A percentile compares a stretch with the other conserved stretches of the same genome.
Evolutionary conservation across 2,888 invertebrate species (phyloP).

Genomic region (Coleophora deauratella): DNA sequence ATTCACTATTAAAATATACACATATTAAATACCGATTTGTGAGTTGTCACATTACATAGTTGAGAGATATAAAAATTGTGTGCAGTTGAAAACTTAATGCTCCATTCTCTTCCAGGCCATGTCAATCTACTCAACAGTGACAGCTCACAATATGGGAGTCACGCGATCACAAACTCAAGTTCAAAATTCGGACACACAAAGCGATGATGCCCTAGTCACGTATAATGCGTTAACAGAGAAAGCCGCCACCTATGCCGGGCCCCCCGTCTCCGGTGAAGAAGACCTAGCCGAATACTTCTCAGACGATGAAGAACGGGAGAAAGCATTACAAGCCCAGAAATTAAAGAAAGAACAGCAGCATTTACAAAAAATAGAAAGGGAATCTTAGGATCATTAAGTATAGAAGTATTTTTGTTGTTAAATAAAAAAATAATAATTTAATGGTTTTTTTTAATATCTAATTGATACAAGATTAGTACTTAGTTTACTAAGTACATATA

Average conservation of each 20-base stretch:
- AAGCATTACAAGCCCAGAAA: slow-evolving; percentile 47
- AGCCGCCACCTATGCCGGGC: slow-evolving; percentile 47
- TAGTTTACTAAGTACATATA: no score
- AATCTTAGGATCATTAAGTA: slow-evolving; percentile 42
- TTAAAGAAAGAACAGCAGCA: slow-evolving; percentile 47
- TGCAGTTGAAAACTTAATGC: no score
- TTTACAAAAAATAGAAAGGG: slow-evolving; percentile 46
- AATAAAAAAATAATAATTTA: slow-evolving; percentile 27
- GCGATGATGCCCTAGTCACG: slow-evolving; percentile 49
- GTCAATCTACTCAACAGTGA: slow-evolving; percentile 75
- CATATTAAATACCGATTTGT: neutral
- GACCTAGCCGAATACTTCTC: slow-evolving; percentile 65
- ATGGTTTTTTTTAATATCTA: slow-evolving; percentile 4
- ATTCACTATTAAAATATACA: neutral
- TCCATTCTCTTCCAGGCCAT: slow-evolving; percentile 63
- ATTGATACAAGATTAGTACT: no score
- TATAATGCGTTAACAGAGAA: slow-evolving; percentile 44
- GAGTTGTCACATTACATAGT: neutral
- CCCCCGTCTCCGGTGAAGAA: slow-evolving; percentile 36
- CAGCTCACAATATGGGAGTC: slow-evolving; percentile 43
- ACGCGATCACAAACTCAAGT: slow-evolving; percentile 23
- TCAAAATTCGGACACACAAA: slow-evolving; percentile 29
- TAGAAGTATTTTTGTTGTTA: slow-evolving; percentile 30
- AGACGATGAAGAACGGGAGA: slow-evolving; percentile 66
- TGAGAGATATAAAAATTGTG: neutral